Conservation (phyloP, 2,113 vertebrate species). For the Mionectes macconnelli region DNA sequence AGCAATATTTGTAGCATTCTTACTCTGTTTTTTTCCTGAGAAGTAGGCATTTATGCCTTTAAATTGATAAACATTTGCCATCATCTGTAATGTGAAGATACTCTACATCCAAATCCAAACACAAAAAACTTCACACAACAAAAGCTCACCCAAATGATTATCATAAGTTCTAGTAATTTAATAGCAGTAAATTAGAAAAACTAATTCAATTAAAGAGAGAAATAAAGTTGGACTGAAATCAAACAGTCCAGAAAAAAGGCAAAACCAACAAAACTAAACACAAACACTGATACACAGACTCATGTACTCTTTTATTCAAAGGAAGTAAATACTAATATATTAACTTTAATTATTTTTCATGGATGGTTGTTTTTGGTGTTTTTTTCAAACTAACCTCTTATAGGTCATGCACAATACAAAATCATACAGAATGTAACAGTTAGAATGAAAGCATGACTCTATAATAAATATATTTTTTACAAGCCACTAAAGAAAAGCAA, state of each 20-base stretch:
- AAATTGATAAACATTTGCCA: neutral
- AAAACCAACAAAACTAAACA: neutral
- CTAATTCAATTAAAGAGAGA: neutral
- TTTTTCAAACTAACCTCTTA: neutral
- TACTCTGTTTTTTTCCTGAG: neutral
- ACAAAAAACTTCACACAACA: fast-evolving
- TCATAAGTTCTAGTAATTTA: neutral
- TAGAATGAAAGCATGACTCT: neutral
- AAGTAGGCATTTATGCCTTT: neutral
- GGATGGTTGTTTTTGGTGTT: neutral
- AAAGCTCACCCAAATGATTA: neutral
- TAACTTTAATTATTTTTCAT: neutral
- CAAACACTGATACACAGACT: neutral
- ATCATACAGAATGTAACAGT: fast-evolving
- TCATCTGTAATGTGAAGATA: neutral
- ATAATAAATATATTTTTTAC: neutral
- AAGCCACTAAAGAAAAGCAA: neutral
- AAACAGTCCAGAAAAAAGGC: neutral
- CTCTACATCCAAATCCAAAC: neutral
- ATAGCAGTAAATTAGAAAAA: neutral
- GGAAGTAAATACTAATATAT: neutral
- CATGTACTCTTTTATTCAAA: neutral
- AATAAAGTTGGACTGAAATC: neutral
- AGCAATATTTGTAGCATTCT: neutral
- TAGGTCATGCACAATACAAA: neutral